These are phyloP conservation scores for Dermochelys coriacea DNA, from an alignment of 2,797 vertebrate genomes.

Conservation along the genomic window DNA sequence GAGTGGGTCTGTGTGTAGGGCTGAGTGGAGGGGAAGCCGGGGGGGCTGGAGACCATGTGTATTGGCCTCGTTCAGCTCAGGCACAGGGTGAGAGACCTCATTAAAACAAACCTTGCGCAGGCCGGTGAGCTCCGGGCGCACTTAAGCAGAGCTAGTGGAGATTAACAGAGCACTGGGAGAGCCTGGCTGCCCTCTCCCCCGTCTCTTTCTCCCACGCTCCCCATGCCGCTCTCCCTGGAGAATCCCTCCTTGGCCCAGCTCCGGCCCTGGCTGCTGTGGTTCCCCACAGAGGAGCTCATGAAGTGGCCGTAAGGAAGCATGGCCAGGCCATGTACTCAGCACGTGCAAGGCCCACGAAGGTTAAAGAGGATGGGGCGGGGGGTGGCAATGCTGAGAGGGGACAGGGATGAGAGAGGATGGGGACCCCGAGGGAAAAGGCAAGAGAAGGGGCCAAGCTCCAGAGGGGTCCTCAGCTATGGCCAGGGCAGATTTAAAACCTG, in stretches of 20 bases:
- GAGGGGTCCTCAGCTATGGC: neutral
- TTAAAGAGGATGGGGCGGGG: neutral
- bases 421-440: too few species aligned
- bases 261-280: neutral
- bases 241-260: neutral
- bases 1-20: neutral
- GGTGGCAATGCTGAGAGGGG: neutral
- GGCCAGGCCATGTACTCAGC: neutral
- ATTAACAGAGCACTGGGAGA: neutral
- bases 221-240: neutral
- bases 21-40: neutral
- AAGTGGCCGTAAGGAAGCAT: neutral
- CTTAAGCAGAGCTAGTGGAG: neutral
- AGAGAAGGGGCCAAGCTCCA: neutral
- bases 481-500: neutral
- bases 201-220: neutral
- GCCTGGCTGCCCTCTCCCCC: neutral
- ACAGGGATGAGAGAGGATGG: too few species aligned
- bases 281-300: neutral
- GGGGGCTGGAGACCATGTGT: neutral
- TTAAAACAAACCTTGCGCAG: neutral
- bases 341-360: too few species aligned
- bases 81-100: neutral
- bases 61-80: neutral
- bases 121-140: neutral